These are phyloP conservation scores for Pristiophorus japonicus DNA, from an alignment of 2,113 vertebrate genomes.

Conservation along the genomic window DNA sequence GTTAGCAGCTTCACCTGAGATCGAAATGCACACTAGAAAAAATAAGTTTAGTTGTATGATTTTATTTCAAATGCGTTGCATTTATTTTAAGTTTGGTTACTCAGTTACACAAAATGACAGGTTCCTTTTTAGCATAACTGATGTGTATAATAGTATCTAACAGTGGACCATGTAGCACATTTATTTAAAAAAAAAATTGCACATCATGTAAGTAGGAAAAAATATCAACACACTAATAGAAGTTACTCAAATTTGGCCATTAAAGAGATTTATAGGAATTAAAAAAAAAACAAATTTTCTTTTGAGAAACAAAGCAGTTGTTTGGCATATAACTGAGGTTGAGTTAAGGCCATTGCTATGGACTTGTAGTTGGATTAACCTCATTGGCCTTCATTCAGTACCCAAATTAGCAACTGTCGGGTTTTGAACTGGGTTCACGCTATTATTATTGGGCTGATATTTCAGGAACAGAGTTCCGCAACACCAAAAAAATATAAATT, in stretches of 20 bases:
- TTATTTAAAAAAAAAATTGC: neutral
- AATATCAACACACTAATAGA: neutral
- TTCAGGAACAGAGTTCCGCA: too few relatives aligned
- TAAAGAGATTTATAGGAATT: slow-evolving; percentile 6
- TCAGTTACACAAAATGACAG: neutral
- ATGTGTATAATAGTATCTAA: neutral
- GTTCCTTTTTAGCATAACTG: neutral
- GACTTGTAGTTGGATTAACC: too few relatives aligned
- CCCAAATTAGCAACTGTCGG: too few relatives aligned
- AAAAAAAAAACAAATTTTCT: neutral
- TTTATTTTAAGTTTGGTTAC: neutral
- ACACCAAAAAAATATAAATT: too few relatives aligned
- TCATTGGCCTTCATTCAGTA: too few relatives aligned
- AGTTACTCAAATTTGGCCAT: neutral
- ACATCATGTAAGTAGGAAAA: neutral
- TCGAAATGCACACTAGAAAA: neutral
- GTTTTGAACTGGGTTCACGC: too few relatives aligned
- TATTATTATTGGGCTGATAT: too few relatives aligned
- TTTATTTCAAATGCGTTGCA: neutral
- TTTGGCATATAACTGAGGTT: too few relatives aligned
- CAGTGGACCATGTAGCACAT: neutral
- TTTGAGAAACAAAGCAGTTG: neutral
- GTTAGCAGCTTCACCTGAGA: neutral
- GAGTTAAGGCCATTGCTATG: too few relatives aligned
- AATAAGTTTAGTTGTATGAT: neutral